These are phyloP conservation scores for Caenorhabditis inopinata DNA, from an alignment of 1,140 invertebrate genomes.

Conservation along the genomic window DNA sequence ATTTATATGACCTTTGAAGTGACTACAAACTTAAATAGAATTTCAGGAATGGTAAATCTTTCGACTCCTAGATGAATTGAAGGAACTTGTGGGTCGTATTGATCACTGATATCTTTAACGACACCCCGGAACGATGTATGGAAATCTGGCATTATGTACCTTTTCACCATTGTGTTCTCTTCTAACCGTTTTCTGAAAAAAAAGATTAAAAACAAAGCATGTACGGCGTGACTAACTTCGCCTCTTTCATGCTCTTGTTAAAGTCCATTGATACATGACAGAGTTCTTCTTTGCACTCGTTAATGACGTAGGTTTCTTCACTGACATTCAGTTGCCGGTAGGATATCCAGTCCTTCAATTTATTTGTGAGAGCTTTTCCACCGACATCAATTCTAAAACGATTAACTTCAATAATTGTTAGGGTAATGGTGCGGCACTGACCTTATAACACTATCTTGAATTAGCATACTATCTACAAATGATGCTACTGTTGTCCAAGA, in stretches of 20 bases:
- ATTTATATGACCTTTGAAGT: no score
- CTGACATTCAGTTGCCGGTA: slow-evolving; percentile 95
- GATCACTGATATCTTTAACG: not conserved
- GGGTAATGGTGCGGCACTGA: slow-evolving; percentile 57
- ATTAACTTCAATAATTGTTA: slow-evolving; percentile 70
- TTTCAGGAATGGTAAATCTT: slow-evolving; percentile 84
- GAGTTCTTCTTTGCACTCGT: slow-evolving; percentile 95
- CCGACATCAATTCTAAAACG: slow-evolving; percentile 85
- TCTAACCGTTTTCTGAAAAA: slow-evolving; percentile 69
- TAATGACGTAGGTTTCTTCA: slow-evolving; percentile 98
- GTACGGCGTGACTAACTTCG: slow-evolving; percentile 71
- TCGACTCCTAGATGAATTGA: slow-evolving; percentile 76
- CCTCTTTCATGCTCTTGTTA: slow-evolving; percentile 78
- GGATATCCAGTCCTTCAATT: slow-evolving; percentile 94
- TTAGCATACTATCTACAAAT: slow-evolving; percentile 84
- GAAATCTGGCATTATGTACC: slow-evolving; percentile 95
- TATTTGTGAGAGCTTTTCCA: slow-evolving; percentile 94
- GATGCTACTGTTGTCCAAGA: slow-evolving; percentile 93
- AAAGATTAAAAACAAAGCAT: slow-evolving; percentile 5
- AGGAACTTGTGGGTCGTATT: not conserved
- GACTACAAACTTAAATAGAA: slow-evolving; percentile 70
- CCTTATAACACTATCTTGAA: slow-evolving; percentile 71
- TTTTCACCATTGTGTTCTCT: slow-evolving; percentile 76
- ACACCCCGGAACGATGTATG: slow-evolving; percentile 76
- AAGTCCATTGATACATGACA: slow-evolving; percentile 90